These are phyloP conservation scores for Ephydatia muelleri DNA, from an alignment of 37 sponge, comb jelly and placozoan genomes.

Conservation along the genomic window DNA sequence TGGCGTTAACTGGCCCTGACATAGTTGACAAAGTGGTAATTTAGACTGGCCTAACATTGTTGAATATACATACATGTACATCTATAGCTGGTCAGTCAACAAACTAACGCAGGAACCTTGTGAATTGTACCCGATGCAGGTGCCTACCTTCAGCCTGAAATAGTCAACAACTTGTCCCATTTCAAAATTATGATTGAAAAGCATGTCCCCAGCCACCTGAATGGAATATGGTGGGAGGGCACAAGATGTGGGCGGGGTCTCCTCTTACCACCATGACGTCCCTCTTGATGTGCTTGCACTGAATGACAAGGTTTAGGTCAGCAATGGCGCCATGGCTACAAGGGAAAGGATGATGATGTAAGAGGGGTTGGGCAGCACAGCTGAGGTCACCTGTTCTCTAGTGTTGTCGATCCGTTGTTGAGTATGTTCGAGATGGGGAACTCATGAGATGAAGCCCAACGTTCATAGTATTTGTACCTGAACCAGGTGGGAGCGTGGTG, in stretches of 20 bases:
- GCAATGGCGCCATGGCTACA: slow-evolving; percentile 78
- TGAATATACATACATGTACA: too few relatives aligned
- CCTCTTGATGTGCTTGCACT: slow-evolving; percentile 58
- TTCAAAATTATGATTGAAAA: slow-evolving; percentile 80
- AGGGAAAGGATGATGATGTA: neutral
- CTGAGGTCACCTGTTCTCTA: slow-evolving; percentile 63
- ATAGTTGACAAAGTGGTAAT: too few relatives aligned
- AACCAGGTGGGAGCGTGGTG: neutral
- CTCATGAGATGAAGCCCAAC: slow-evolving; percentile 84
- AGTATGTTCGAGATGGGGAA: slow-evolving; percentile 86
- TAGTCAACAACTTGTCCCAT: slow-evolving; percentile 80
- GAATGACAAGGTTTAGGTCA: slow-evolving; percentile 71
- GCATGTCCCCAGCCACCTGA: slow-evolving; percentile 89
- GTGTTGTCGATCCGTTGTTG: slow-evolving; percentile 86
- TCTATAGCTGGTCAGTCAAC: too few relatives aligned
- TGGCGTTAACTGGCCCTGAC: too few relatives aligned
- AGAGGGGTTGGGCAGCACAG: neutral
- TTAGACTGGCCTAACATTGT: too few relatives aligned
- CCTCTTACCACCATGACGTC: slow-evolving; percentile 87
- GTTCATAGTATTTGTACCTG: slow-evolving; percentile 86
- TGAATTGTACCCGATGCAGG: too few relatives aligned
- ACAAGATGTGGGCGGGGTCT: neutral
- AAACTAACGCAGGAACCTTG: too few relatives aligned
- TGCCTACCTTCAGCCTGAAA: slow-evolving; percentile 67
- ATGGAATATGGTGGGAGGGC: neutral